phyloP scores from a whole-genome alignment of 2,113 vertebrate species.

The Melanocharis versteri region DNA sequence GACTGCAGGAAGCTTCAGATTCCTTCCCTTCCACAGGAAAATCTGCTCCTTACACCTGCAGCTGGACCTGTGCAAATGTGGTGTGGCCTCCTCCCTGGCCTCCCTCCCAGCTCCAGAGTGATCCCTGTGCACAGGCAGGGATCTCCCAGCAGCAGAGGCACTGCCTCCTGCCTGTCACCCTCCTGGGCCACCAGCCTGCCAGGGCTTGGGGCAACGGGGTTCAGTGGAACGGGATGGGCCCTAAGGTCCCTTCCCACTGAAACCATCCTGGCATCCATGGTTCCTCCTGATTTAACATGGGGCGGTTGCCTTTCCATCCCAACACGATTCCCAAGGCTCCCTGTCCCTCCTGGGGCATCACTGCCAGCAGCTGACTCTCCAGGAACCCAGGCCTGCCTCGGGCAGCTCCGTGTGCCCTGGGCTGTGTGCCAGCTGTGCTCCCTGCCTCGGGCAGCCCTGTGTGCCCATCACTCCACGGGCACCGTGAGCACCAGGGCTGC shows the following conservation, averaged over 20 bases:
- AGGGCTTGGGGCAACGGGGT: rapidly evolving
- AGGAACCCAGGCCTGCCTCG: rapidly evolving
- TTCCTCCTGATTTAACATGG: neutral
- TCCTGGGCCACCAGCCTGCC: neutral
- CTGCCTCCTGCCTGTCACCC: neutral
- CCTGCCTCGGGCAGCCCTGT: neutral
- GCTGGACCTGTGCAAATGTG: neutral
- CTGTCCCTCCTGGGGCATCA: neutral
- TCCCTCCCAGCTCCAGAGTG: rapidly evolving
- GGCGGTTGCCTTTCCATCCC: rapidly evolving
- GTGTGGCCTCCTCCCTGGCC: neutral
- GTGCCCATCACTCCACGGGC: rapidly evolving
- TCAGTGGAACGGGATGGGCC: neutral
- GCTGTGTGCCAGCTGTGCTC: neutral
- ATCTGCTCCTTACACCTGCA: neutral
- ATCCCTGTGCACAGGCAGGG: neutral
- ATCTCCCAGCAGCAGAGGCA: neutral
- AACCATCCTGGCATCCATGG: rapidly evolving
- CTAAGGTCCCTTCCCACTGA: neutral
- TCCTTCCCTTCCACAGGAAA: neutral
- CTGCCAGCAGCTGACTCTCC: neutral
- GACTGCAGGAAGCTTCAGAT: neutral
- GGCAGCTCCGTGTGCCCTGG: rapidly evolving
- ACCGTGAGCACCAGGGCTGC: neutral
- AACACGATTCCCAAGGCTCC: neutral